phyloP scores from a whole-genome alignment of 2,888 invertebrate genomes.

The Drosophila kokeensis region DNA sequence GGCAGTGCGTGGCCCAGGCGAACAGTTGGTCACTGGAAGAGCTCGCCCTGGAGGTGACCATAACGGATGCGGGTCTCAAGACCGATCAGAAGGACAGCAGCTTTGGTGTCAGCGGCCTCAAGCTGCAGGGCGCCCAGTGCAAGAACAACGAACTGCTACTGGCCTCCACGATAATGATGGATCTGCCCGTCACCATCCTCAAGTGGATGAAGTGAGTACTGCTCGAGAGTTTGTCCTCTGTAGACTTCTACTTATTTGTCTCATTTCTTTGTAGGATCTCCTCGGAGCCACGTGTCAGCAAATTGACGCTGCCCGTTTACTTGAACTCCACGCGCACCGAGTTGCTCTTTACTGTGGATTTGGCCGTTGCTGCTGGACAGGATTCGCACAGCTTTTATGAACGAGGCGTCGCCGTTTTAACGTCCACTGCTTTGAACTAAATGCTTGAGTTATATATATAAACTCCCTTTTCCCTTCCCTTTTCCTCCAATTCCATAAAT shows the following conservation, averaged over 20 bases:
- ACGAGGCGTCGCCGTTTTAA: constrained; percentile 97
- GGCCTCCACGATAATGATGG: constrained; percentile 97
- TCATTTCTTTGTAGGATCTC: constrained; percentile 77
- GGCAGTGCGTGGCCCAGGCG: constrained; percentile 98
- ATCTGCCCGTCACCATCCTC: constrained; percentile 94
- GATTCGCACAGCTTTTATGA: constrained; percentile 99
- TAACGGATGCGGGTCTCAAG: constrained; percentile 87
- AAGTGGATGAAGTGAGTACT: constrained; percentile 92
- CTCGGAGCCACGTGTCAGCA: constrained; percentile 86
- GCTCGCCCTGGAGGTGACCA: constrained; percentile 89
- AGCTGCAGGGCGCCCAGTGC: constrained; percentile 98
- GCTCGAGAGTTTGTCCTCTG: background rate
- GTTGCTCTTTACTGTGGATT: constrained; percentile 96
- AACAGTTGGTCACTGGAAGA: constrained; percentile 99
- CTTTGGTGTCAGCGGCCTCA: constrained; percentile 92
- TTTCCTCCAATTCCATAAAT: background rate
- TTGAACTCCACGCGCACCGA: constrained; percentile 98
- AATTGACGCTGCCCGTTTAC: constrained; percentile 97
- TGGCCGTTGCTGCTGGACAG: constrained; percentile 95
- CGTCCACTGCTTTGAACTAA: constrained; percentile 95
- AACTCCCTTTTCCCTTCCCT: too few relatives aligned
- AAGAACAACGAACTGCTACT: constrained; percentile 95
- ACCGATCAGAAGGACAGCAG: constrained; percentile 88
- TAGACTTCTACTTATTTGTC: constrained; percentile 5
- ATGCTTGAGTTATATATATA: constrained; percentile 2